Percentiles rank a stretch among this genome's conserved stretches.
phyloP scores from a whole-genome alignment of 2,113 vertebrate species.

The Felis chaus region DNA sequence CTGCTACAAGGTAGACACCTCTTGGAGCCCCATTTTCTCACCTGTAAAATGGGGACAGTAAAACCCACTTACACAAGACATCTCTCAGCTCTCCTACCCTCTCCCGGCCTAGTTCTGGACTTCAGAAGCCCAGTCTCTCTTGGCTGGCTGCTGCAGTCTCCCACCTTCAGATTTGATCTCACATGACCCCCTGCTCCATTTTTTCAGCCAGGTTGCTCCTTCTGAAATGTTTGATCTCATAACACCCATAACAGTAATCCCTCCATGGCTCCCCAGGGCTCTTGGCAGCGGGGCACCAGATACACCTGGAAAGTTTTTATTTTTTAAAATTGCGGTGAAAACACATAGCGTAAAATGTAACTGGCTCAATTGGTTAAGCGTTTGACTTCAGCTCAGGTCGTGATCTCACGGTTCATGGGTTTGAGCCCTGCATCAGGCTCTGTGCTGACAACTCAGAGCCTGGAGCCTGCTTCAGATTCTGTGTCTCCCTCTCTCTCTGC shows the following conservation, averaged over 20 bases:
- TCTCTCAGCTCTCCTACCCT: background rate
- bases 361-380: no score
- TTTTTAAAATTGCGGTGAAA: background rate
- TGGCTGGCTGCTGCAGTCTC: background rate
- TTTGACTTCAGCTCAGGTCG: no score
- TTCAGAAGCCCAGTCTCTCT: background rate
- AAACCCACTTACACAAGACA: background rate
- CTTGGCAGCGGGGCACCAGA: background rate
- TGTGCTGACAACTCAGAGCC: no score
- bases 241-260: background rate
- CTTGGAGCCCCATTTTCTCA: background rate
- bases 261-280: background rate
- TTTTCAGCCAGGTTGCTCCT: background rate
- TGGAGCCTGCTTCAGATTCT: no score
- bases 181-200: background rate
- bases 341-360: background rate
- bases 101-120: no score
- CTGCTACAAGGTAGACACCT: background rate
- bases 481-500: no score
- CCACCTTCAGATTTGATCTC: background rate
- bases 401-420: no score
- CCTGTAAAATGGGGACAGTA: background rate
- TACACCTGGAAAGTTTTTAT: background rate
- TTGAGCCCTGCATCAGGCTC: no score
- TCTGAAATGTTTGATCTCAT: background rate